phyloP scores from a whole-genome alignment of 2,797 vertebrate genomes.

The Poecilia picta region DNA sequence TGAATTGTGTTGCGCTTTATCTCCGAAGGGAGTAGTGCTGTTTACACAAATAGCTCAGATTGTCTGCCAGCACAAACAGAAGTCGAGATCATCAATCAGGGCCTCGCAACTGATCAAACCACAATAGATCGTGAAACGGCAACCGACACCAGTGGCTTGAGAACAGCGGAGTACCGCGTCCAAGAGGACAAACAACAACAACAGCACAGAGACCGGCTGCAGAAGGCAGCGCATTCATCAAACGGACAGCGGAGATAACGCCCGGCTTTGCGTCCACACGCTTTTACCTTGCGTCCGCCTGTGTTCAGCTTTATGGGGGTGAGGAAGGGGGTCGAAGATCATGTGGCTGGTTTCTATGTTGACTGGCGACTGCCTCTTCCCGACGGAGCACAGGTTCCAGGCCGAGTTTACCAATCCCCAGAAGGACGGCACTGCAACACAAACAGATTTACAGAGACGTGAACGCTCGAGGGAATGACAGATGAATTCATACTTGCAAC shows the following conservation, averaged over 20 bases:
- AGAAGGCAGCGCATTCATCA: slow-evolving; percentile 29
- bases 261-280: background rate
- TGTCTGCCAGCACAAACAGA: slow-evolving; percentile 34
- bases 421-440: slow-evolving; percentile 93
- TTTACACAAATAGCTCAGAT: slow-evolving; percentile 42
- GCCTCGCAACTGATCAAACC: slow-evolving; percentile 22
- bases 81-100: slow-evolving; percentile 44
- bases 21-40: slow-evolving; percentile 8
- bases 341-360: slow-evolving; percentile 99
- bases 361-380: slow-evolving; percentile 97
- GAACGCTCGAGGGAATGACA: slow-evolving; percentile 35
- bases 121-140: slow-evolving; percentile 18
- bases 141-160: slow-evolving; percentile 15
- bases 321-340: slow-evolving; percentile 99
- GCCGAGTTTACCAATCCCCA: slow-evolving; percentile 99
- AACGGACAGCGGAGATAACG: background rate
- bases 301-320: slow-evolving; percentile 96
- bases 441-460: slow-evolving; percentile 27
- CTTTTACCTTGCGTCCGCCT: slow-evolving; percentile 93
- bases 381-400: slow-evolving; percentile 98
- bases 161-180: background rate
- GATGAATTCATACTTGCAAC: background rate
- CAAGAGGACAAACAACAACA: background rate
- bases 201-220: background rate
- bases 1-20: slow-evolving; percentile 37